These are phyloP conservation scores for Orthonychiurus folsomi DNA, from an alignment of 2,888 invertebrate genomes.

Conservation along the genomic window DNA sequence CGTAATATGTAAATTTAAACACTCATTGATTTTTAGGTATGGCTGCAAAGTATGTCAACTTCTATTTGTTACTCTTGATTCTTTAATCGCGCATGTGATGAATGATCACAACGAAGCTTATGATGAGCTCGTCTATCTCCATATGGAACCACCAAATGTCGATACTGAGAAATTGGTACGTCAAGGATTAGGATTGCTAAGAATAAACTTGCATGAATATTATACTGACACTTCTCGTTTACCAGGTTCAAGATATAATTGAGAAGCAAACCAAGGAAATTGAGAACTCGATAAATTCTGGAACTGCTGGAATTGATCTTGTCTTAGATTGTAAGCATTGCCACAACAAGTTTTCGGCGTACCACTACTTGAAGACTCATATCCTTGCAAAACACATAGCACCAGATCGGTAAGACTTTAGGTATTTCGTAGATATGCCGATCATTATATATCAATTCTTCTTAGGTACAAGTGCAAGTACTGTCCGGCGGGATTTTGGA, in stretches of 20 bases:
- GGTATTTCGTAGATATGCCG: not conserved
- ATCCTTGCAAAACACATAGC: conserved; percentile 30
- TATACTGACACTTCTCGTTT: too few relatives aligned
- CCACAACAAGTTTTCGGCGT: conserved; percentile 15
- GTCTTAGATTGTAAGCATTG: conserved; percentile 26
- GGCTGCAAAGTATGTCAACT: conserved; percentile 29
- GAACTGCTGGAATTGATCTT: not conserved
- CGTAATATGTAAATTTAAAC: not conserved
- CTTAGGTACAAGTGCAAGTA: conserved; percentile 23
- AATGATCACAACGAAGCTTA: not conserved
- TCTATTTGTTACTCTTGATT: conserved; percentile 32
- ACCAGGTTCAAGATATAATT: not conserved
- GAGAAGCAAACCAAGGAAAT: too few relatives aligned
- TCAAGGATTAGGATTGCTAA: not conserved
- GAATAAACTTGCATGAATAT: not conserved
- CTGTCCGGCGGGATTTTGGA: conserved; percentile 26
- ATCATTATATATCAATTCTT: not conserved
- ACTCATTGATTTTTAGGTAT: too few relatives aligned
- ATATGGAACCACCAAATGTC: not conserved
- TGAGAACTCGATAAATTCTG: too few relatives aligned
- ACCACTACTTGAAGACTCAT: conserved; percentile 29
- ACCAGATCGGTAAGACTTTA: conserved; percentile 21
- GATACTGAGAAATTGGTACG: not conserved
- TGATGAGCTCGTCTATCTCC: not conserved
- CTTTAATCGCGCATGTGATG: conserved; percentile 30